Evolutionary conservation across 1,140 invertebrate species (phyloP).

Genomic region (Tyrophagus putrescentiae): DNA sequence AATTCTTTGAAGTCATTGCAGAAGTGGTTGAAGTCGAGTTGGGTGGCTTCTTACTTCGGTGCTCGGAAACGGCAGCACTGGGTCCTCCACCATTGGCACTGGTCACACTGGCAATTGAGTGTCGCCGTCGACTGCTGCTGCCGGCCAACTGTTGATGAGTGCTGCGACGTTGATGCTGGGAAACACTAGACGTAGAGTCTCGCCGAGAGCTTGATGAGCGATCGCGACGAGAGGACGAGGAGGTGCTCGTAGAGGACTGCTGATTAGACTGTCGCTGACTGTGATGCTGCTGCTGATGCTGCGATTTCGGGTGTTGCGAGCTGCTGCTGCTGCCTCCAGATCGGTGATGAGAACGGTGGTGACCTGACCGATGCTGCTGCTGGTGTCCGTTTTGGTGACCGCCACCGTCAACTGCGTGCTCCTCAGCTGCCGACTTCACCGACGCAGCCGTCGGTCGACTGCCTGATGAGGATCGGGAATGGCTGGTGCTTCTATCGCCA

Average conservation of each 20-base stretch:
- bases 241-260: background rate
- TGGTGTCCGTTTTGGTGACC: no score
- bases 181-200: background rate
- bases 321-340: background rate
- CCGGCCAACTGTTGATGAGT: conserved; percentile 1
- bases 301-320: no score
- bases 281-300: no score
- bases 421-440: no score
- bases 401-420: background rate
- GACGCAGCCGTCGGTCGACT: no score
- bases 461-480: no score
- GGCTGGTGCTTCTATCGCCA: no score
- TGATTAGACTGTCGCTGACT: conserved; percentile 9
- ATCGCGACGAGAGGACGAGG: no score
- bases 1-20: background rate
- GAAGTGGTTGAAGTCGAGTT: background rate
- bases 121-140: background rate
- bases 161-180: conserved; percentile 3
- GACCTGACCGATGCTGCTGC: no score
- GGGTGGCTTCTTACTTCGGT: background rate
- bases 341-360: background rate
- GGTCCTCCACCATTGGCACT: background rate
- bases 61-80: background rate
- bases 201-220: background rate
- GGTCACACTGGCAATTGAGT: conserved; percentile 2